A percentile compares a stretch with the other conserved stretches of the same genome.
Conservation (phyloP, 1,140 invertebrate species). For the Temnothorax curvispinosus region DNA sequence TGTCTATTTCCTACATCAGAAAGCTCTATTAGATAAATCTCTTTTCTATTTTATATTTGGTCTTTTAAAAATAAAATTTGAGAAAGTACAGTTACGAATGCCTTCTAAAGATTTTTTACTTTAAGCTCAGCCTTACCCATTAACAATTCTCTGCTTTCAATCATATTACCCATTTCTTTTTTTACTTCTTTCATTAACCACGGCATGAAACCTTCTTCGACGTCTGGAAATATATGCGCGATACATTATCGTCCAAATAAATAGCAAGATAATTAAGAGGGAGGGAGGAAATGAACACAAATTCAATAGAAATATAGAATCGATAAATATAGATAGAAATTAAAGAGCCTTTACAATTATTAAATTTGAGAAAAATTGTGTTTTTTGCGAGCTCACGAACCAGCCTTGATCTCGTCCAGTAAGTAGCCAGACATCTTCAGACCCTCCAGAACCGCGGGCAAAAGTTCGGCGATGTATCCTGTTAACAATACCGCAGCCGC, state of each 20-base stretch:
- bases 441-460: slow-evolving; percentile 93
- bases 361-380: slow-evolving; percentile 61
- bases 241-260: neutral
- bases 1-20: neutral
- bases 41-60: neutral
- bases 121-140: slow-evolving; percentile 86
- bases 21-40: neutral
- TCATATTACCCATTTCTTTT: slow-evolving; percentile 91
- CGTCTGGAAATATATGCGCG: slow-evolving; percentile 83
- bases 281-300: neutral
- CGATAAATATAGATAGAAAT: slow-evolving; percentile 59
- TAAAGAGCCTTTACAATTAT: slow-evolving; percentile 59
- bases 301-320: slow-evolving; percentile 11
- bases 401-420: slow-evolving; percentile 90
- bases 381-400: slow-evolving; percentile 81
- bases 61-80: neutral
- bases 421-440: slow-evolving; percentile 92
- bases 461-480: slow-evolving; percentile 93
- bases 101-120: neutral
- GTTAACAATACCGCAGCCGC: slow-evolving; percentile 93
- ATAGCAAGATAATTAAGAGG: neutral
- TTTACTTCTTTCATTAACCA: slow-evolving; percentile 94
- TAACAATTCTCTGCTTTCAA: slow-evolving; percentile 92
- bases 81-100: neutral
- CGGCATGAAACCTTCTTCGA: slow-evolving; percentile 94